Base-by-base conservation (phyloP, 1,140 invertebrate species). In the Drosophila bocqueti region DNA sequence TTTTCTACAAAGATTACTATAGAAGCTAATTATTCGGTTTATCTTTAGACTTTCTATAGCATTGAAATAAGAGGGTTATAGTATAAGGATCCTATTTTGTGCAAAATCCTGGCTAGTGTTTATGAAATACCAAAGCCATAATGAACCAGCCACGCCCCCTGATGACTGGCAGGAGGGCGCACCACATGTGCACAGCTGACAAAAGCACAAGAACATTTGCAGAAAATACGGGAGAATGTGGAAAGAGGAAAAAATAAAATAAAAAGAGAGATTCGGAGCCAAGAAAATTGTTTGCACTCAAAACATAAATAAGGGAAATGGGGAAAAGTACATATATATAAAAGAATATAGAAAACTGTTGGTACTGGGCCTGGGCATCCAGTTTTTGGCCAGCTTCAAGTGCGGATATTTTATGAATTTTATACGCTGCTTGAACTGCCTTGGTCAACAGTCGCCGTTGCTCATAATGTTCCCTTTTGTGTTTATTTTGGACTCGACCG, bases 381-480 rank as follows among this genome's bases (percentile, higher is more conserved):
- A 80, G 76, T 57, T 80, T 76, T 77, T 62, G 77, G 66, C 82
- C 61, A 45, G 66, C 54, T 57, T 57, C 69, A 84, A 89, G 84
- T 89, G 81, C 84, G 81, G 84, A 89, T 89, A 89, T 89, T 89
- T 89, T 89, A 79, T 89, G 85, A 89, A 89, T 89, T 89, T 89
- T 84, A 89, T 89, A 73, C 84, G 85, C 85, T 81, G 66, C 85
- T 89, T 65, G 84, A 89, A 79, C 85, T 81, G 69, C 67, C 77
- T 49, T 24, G 45, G 74, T 81, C 79, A 76, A 69, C 79, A 78
- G 43, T 61, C 24, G 47, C 57, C 46, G 18, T 45, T 8, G 29
- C 21, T 45, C 16, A 38, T 66, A 63, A 45, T 45, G 60, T 13
- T 38, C 13, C n/a, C 15, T 21, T 29, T 26, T 49, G 43, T 75